Evolutionary conservation across 2,888 invertebrate species (phyloP).

Genomic region (Pasiphila rectangulata): DNA sequence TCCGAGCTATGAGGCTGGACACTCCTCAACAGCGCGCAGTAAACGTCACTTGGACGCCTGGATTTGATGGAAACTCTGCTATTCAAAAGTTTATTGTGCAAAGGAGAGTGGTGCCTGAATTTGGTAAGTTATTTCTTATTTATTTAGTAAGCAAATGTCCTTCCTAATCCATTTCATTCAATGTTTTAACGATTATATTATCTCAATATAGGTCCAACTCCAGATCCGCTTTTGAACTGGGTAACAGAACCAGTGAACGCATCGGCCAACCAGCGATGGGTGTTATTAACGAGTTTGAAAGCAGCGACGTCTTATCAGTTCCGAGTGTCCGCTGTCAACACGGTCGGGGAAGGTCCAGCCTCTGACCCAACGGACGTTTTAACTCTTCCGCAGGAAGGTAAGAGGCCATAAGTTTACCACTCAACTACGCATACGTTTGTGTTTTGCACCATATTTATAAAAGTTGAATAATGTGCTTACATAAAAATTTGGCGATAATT

Average conservation of each 20-base stretch:
- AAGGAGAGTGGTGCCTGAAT: constrained; percentile 92
- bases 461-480: background rate
- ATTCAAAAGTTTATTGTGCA: constrained; percentile 96
- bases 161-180: background rate
- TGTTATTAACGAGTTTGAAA: constrained; percentile 90
- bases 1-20: constrained; percentile 86
- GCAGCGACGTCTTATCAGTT: constrained; percentile 98
- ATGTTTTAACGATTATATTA: constrained; percentile 4
- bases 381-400: constrained; percentile 97
- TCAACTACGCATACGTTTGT: background rate
- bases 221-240: constrained; percentile 93
- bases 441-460: background rate
- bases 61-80: constrained; percentile 98
- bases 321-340: constrained; percentile 97
- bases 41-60: constrained; percentile 96
- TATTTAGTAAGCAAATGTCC: background rate
- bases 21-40: constrained; percentile 87
- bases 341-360: constrained; percentile 95
- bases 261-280: constrained; percentile 88
- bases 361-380: constrained; percentile 94
- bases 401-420: constrained; percentile 28
- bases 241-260: constrained; percentile 93
- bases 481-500: no score
- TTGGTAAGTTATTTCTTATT: constrained; percentile 76
- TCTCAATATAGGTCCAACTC: constrained; percentile 87